phyloP scores from a whole-genome alignment of 2,113 vertebrate genomes.

The Prunella himalayana region DNA sequence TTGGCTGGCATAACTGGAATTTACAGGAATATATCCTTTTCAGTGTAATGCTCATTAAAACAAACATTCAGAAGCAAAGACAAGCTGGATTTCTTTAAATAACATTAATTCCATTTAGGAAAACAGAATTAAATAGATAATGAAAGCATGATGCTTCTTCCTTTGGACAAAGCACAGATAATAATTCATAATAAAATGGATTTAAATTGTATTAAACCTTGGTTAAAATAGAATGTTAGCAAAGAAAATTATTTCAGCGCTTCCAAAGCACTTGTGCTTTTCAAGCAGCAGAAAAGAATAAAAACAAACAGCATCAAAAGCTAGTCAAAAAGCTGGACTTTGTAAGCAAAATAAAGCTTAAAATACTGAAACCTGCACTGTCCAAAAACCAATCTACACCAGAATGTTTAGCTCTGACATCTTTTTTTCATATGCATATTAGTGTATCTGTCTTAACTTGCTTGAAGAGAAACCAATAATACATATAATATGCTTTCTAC shows the following conservation, averaged over 20 bases:
- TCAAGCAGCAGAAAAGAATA: not conserved
- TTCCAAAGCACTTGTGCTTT: not conserved
- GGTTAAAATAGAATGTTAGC: conserved; percentile 12
- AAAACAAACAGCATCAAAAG: not conserved
- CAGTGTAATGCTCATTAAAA: not conserved
- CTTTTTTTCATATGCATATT: conserved; percentile 40
- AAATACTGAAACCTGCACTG: not conserved
- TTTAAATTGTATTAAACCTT: not conserved
- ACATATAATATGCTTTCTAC: conserved; percentile 27
- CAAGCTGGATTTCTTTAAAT: not conserved
- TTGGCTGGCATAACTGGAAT: not conserved
- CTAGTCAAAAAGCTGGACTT: not conserved
- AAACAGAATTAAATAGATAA: conserved; percentile 2
- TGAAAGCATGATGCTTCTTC: not conserved
- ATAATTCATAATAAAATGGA: not conserved
- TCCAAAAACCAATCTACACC: not conserved
- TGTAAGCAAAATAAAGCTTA: not conserved
- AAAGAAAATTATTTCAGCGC: not conserved
- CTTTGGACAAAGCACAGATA: not conserved
- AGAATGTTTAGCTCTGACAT: conserved; percentile 18
- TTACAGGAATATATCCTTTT: not conserved
- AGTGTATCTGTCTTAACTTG: conserved; percentile 48
- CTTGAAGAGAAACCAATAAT: conserved; percentile 32
- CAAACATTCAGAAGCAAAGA: not conserved
- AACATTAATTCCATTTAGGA: not conserved